Percentiles rank a stretch among this genome's conserved stretches.
These are phyloP conservation scores for Diachasma alloeum DNA, from an alignment of 1,140 invertebrate species.

Conservation along the genomic window DNA sequence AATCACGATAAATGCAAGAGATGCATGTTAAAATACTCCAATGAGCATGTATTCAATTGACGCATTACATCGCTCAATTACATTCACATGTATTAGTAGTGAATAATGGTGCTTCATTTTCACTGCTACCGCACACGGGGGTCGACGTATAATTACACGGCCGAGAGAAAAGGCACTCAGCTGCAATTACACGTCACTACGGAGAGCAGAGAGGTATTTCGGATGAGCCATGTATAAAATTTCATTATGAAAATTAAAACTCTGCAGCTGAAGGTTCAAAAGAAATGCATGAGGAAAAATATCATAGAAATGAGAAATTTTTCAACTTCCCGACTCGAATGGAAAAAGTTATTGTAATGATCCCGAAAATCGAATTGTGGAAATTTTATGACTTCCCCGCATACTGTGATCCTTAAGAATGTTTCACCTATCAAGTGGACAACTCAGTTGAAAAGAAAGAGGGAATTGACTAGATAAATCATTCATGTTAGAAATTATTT, in stretches of 20 bases:
- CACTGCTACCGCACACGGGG: not conserved
- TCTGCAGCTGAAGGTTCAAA: not conserved
- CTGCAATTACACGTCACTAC: not conserved
- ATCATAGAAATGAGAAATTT: not conserved
- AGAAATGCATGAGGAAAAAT: not conserved
- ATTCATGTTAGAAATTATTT: no score
- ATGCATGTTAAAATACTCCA: not conserved
- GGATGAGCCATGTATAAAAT: not conserved
- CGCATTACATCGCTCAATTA: not conserved
- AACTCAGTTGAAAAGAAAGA: no score
- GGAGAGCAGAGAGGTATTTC: not conserved
- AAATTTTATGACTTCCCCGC: no score
- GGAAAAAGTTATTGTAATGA: no score
- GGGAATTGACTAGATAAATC: no score
- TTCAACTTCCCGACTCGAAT: no score
- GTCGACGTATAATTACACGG: not conserved
- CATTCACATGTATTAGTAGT: not conserved
- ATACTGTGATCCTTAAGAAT: no score
- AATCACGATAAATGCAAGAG: not conserved
- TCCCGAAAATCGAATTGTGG: no score
- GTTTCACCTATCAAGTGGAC: no score
- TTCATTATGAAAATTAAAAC: constrained; percentile 5
- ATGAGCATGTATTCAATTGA: not conserved
- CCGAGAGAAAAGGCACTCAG: not conserved
- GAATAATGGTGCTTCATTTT: not conserved